Base-by-base conservation (phyloP, 2,888 invertebrate genomes). In the Arrhopalites spinosus region DNA sequence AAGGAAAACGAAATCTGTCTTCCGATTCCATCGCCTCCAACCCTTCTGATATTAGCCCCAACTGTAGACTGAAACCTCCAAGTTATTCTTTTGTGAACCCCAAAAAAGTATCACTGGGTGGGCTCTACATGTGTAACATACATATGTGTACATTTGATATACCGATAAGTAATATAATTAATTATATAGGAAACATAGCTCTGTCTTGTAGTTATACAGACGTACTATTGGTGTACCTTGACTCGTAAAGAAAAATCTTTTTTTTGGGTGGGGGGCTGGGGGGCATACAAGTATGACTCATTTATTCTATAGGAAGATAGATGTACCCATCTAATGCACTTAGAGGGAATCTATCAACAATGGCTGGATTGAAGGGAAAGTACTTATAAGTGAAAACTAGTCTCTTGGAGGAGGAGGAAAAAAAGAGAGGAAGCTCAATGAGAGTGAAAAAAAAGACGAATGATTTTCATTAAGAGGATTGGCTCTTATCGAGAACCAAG, bases 221-320 rank as follows among this genome's bases (percentile, higher is more conserved):
- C n/a, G n/a, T n/a, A n/a, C n/a, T n/a, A n/a, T n/a, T n/a, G n/a
- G n/a, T n/a, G n/a, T n/a, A n/a, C n/a, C n/a, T n/a, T n/a, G n/a
- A n/a, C n/a, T n/a, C n/a, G n/a, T n/a, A n/a, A n/a, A n/a, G n/a
- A n/a, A n/a, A n/a, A n/a, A n/a, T n/a, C n/a, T n/a, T n/a, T n/a
- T n/a, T n/a, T n/a, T n/a, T n/a, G 45, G 45, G 45, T 11, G 45
- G 15, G 45, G 15, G 45, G 15, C 45, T 7, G 45, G 15, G 45
- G 45, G 45, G 45, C 8, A 45, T 7, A 15, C 8, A 50, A n/a
- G 50, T 13, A 50, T 5, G 17, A 15, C 50, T 50, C 50, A 50
- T 50, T 50, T 50, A 50, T 50, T 50, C 50, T 50, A 50, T 50
- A 50, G 50, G 50, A 50, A 50, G 50, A 50, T 50, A n/a, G 50